Base-by-base conservation (phyloP, 2,888 invertebrate species). In the Ellobium chinense region DNA sequence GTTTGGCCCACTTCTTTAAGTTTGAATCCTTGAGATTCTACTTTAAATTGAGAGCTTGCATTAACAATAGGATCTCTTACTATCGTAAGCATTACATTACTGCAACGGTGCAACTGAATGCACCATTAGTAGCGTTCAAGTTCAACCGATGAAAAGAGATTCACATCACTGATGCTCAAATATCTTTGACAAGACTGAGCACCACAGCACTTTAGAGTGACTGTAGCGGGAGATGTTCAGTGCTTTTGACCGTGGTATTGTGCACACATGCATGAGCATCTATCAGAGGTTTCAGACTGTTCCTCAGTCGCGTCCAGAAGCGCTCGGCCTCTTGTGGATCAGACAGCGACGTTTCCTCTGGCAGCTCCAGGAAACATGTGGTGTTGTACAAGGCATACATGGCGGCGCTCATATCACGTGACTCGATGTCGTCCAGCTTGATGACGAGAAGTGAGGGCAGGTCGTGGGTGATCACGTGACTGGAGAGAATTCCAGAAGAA, bases 321-420 rank as follows among this genome's bases (percentile, higher is more conserved):
- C 12, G 29, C 12, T 27, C 31, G 1, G 29, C 21, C 27, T 63
- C 63, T 3, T 2, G n/a, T 1, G 58, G 0, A 2, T 72, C 72
- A 46, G 46, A 7, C n/a, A n/a, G n/a, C 12, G 31, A 31, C 2
- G 56, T 18, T n/a, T n/a, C 3, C 2, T 0, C 14, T 12, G 69
- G 77, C 70, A 62, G 63, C 24, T 72, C 56, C 54, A 78, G 37
- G 54, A 70, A 96, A 0, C 95, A 95, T 87, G 95, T 95, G 0
- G 95, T 95, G 63, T 95, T 92, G 95, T 96, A 95, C 36, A 96
- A 91, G 84, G 95, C 95, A 82, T 95, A 95, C 0, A 96, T 91
- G 0, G 95, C 95, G 86, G 95, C 95, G 0, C 95, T 95, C 0
- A 95, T 93, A 1, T 94, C 92, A 2, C 93, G 92, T 1, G 94